Evolutionary conservation across 2,888 invertebrate species (phyloP).

Genomic region (Lasiommata megera): DNA sequence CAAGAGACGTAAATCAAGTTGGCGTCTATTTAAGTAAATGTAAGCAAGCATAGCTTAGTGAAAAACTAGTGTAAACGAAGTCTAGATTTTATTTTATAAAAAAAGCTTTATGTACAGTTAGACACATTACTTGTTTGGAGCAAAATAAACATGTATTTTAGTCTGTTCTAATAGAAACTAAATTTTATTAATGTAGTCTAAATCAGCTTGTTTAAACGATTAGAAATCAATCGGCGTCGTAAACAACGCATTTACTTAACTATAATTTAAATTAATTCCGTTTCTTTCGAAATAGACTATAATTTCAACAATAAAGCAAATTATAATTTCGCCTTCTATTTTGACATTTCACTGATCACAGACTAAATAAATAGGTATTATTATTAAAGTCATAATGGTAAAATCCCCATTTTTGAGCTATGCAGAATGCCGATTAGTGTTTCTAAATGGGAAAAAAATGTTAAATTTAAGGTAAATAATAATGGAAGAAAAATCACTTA

Average conservation of each 20-base stretch:
- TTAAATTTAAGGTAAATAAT: background rate
- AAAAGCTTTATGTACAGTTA: constrained; percentile 77
- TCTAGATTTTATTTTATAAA: constrained; percentile 76
- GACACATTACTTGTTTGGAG: constrained; percentile 64
- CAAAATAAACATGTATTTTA: constrained; percentile 55
- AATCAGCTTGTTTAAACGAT: background rate
- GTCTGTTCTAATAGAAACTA: constrained; percentile 10
- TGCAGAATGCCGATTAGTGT: background rate
- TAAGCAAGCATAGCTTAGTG: constrained; percentile 69
- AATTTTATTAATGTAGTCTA: background rate
- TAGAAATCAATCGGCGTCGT: too few species aligned
- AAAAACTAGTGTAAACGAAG: constrained; percentile 57
- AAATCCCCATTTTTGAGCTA: background rate
- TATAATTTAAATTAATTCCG: too few species aligned
- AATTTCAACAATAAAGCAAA: too few species aligned
- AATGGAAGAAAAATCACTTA: too few species aligned
- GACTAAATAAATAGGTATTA: background rate
- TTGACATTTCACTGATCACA: too few species aligned
- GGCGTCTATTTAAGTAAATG: constrained; percentile 47
- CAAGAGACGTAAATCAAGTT: constrained; percentile 51
- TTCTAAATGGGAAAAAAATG: background rate
- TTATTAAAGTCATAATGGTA: too few species aligned
- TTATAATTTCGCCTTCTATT: too few species aligned
- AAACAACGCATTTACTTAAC: too few species aligned
- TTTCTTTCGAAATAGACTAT: too few species aligned